Evolutionary conservation across 2,113 vertebrate species (phyloP).

Genomic region (Acanthochromis polyacanthus): DNA sequence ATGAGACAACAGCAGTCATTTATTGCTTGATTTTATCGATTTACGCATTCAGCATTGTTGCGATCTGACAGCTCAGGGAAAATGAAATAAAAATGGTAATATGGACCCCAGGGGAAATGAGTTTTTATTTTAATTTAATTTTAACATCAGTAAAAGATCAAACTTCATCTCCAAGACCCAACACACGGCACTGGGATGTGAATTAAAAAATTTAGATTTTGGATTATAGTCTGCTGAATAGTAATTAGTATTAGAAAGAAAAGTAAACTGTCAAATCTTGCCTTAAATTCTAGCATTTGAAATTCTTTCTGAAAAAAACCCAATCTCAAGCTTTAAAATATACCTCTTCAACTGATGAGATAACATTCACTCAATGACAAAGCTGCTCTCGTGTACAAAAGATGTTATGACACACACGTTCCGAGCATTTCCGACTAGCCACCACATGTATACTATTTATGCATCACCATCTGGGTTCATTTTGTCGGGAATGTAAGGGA

Average conservation of each 20-base stretch:
- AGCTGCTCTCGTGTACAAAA: background rate
- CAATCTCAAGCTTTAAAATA: no score
- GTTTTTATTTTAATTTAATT: conserved; percentile 34
- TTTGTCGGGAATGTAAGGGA: conserved; percentile 54
- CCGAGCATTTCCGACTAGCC: conserved; percentile 18
- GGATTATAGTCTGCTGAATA: conserved; percentile 35
- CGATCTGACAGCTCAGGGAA: conserved; percentile 50
- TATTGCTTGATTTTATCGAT: conserved; percentile 65
- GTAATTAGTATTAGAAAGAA: background rate
- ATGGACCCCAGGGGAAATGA: conserved; percentile 34
- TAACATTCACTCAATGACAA: background rate
- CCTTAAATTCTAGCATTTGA: no score
- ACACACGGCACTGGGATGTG: conserved; percentile 43
- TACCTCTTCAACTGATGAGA: no score
- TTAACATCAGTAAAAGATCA: conserved; percentile 63
- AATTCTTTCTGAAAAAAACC: no score
- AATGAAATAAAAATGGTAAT: conserved; percentile 77
- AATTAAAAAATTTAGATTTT: conserved; percentile 42
- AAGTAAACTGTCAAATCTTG: background rate
- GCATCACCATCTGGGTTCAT: conserved; percentile 42
- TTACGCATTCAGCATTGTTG: conserved; percentile 61
- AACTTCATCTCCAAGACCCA: conserved; percentile 40
- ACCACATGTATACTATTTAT: conserved; percentile 19
- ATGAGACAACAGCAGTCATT: conserved; percentile 77
- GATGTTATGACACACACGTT: conserved; percentile 19